Conservation (phyloP, 2,888 invertebrate species). For the Globia sparganii region DNA sequence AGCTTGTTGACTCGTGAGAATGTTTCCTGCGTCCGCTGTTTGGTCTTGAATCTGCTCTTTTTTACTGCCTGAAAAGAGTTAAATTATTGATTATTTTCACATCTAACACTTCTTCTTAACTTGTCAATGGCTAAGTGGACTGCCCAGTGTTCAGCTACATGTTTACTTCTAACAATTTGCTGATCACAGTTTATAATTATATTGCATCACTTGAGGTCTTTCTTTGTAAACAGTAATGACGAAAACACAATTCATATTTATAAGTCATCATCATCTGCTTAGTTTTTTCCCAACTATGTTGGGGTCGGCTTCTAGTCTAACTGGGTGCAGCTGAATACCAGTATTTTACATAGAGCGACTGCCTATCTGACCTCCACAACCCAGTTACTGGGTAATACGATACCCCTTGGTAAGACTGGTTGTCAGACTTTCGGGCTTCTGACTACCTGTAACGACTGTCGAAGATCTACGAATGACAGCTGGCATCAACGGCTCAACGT, state of each 20-base stretch:
- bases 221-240: constrained; percentile 29
- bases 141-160: neutral
- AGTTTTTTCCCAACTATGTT: no score
- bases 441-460: no score
- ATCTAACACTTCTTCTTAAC: constrained; percentile 8
- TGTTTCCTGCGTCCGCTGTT: constrained; percentile 94
- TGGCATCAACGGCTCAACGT: no score
- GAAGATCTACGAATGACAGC: no score
- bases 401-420: no score
- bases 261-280: neutral
- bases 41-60: constrained; percentile 94
- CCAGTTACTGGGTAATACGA: no score
- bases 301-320: no score
- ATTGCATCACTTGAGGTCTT: constrained; percentile 36
- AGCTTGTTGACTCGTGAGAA: constrained; percentile 93
- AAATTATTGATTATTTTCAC: constrained; percentile 4
- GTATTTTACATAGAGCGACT: no score
- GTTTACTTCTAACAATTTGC: constrained; percentile 12
- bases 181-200: neutral
- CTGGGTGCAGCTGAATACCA: no score
- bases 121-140: neutral
- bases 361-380: no score
- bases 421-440: no score
- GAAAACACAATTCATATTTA: constrained; percentile 1
- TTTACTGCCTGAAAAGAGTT: constrained; percentile 93